phyloP scores from a whole-genome alignment of 2,888 invertebrate species.

The Drosophila borborema region DNA sequence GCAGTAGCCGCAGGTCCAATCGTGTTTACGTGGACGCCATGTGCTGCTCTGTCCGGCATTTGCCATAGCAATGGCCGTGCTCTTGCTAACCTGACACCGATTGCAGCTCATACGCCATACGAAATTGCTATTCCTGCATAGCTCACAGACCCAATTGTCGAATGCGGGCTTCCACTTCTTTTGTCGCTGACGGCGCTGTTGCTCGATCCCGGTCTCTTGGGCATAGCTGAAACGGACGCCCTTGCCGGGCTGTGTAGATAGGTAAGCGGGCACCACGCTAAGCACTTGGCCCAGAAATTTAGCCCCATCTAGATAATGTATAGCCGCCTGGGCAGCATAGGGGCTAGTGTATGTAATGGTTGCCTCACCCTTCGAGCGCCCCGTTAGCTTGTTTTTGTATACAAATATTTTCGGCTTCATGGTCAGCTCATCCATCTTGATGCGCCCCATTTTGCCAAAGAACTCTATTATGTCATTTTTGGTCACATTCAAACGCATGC shows the following conservation, averaged over 20 bases:
- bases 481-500: constrained; percentile 65
- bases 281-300: constrained; percentile 55
- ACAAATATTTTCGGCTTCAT: constrained; percentile 71
- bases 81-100: constrained; percentile 54
- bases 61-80: constrained; percentile 12
- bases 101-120: constrained; percentile 70
- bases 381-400: constrained; percentile 66
- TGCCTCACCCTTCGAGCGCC: constrained; percentile 70
- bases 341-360: constrained; percentile 63
- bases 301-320: constrained; percentile 47
- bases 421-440: constrained; percentile 50
- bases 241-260: constrained; percentile 54
- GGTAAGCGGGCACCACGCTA: constrained; percentile 64
- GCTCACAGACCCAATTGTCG: constrained; percentile 66
- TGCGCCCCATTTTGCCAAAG: constrained; percentile 58
- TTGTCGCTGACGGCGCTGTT: constrained; percentile 44
- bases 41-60: not conserved
- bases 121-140: constrained; percentile 67
- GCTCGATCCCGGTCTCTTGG: constrained; percentile 30
- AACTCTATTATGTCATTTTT: constrained; percentile 63
- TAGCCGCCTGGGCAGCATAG: constrained; percentile 62
- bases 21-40: constrained; percentile 40
- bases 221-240: constrained; percentile 58
- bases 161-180: constrained; percentile 65
- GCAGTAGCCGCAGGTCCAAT: constrained; percentile 61